Base-by-base conservation (phyloP, 2,797 vertebrate genomes). In the Naso thynnoides region DNA sequence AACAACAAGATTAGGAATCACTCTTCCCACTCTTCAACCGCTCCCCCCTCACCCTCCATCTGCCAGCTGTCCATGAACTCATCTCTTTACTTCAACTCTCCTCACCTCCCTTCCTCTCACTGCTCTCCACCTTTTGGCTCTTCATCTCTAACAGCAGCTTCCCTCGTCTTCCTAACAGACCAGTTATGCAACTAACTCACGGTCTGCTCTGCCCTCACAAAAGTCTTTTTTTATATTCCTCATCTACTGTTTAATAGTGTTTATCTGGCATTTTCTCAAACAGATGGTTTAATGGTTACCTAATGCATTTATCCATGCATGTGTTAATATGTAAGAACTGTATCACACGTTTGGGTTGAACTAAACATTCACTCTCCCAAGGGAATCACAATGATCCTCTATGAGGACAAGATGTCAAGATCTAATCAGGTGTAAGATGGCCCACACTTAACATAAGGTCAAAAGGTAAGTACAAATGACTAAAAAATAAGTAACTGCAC, bases 221-320 rank as follows among this genome's bases (percentile, higher is more conserved):
- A 72, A 18, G 79, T 78, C 3, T 24, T 70, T 78, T 52, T 66
- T 65, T 55, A 7, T 4, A 48, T 61, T 15, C 61, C 57, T 45
- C 15, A 6, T 88, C 48, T 47, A 29, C 76, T 65, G 62, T 81
- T 83, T 83, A 81, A 59, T 64, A 10, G 42, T 57, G 58, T 80
- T 81, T 79, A 78, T 86, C 66, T 77, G 70, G 49, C 60, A 2
- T 69, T 76, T 65, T 59, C 82, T 79, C 69, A 69, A 69, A 82
- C 87, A 88, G 84, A 91, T 86, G 87, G 80, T 88, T 86, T 71
- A 64, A 70, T n/a, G 53, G 64, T 92, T 86, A 82, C 3, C 65
- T 81, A 87, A 88, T 71, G 16, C 75, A 70, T 87, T 85, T 80
- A 79, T 75, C 80, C 80, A 56, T 65, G 79, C 52, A 54, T 83